Evolutionary conservation across 2,888 invertebrate genomes (phyloP).

Genomic region (Panopea generosa): DNA sequence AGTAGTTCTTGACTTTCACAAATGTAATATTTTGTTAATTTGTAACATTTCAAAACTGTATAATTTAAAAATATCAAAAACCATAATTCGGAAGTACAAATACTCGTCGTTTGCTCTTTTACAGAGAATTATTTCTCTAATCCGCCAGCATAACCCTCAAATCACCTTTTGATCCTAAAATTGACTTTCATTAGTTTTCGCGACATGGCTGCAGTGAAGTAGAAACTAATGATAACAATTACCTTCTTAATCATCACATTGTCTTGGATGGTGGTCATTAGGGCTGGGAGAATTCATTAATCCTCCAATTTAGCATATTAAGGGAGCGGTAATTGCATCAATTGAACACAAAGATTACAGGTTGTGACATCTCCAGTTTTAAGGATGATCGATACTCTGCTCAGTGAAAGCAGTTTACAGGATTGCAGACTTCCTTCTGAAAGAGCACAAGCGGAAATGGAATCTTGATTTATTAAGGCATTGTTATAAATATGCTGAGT

Average conservation of each 20-base stretch:
- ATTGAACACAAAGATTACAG: slow-evolving; percentile 52
- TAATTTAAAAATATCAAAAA: no score
- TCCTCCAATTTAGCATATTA: slow-evolving; percentile 54
- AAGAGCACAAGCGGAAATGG: no score
- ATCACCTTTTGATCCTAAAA: slow-evolving; percentile 31
- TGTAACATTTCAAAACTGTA: no score
- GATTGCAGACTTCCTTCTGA: no score
- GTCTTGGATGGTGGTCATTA: slow-evolving; percentile 49
- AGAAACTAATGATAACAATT: slow-evolving; percentile 45
- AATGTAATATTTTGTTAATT: no score
- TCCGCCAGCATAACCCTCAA: no score
- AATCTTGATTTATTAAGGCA: no score
- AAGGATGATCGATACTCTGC: slow-evolving; percentile 5
- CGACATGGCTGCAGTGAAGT: slow-evolving; percentile 25
- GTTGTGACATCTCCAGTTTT: slow-evolving; percentile 20
- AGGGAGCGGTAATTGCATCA: slow-evolving; percentile 55
- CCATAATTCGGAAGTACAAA: no score
- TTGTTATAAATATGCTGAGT: no score
- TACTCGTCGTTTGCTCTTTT: no score
- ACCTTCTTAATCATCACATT: slow-evolving; percentile 46
- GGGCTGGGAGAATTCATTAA: slow-evolving; percentile 61
- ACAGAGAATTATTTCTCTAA: no score
- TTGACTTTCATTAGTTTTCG: slow-evolving; percentile 52
- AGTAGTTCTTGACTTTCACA: no score
- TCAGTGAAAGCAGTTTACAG: not conserved